Base-by-base conservation (phyloP, 2,113 vertebrate species). In the Egretta garzetta region DNA sequence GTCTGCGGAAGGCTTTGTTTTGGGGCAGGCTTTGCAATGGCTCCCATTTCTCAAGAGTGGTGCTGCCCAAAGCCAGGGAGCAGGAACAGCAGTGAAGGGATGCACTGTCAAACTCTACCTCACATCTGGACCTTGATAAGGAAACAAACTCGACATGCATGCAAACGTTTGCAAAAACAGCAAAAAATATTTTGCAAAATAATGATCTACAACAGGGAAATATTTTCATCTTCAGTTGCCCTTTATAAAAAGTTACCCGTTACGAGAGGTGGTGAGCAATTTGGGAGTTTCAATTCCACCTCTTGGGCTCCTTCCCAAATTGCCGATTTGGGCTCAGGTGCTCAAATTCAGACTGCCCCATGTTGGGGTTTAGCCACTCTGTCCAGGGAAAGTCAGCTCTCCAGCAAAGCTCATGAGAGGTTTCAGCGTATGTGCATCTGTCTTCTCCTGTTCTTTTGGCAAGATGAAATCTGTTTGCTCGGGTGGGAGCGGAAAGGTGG, bases 381-480 rank as follows among this genome's bases (percentile, higher is more conserved):
- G 24, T 10, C 52, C 41, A 35, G 67, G 32, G 52, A 30, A 49
- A 63, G 19, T 13, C 56, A 82, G 22, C 16, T 59, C 58, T 72
- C 20, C 49, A 60, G 59, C 33, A 72, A 68, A 68, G 10, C 37
- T 58, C 71, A 26, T 0, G 0, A 75, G 83, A 50, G 13, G 8
- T 17, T 20, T 32, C 58, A 26, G 28, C 1, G 0, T 11, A 45
- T 1, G 0, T 2, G 2, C 20, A n/a, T 14, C 58, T 43, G 60
- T 45, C 16, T 39, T 39, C 11, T 73, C 10, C 71, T 66, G 39
- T 24, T 55, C 70, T 53, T 55, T 66, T 58, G 71, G 37, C 66
- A 50, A 14, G 5, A 14, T 1, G 2, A 63, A 50, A 41, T 79
- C 32, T 59, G 13, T 39, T 67, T 63, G 49, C 39, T 76, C 49